A percentile compares a stretch with the other conserved stretches of the same genome.
These are phyloP conservation scores for Salvelinus fontinalis DNA, from an alignment of 2,113 vertebrate genomes.

Conservation along the genomic window DNA sequence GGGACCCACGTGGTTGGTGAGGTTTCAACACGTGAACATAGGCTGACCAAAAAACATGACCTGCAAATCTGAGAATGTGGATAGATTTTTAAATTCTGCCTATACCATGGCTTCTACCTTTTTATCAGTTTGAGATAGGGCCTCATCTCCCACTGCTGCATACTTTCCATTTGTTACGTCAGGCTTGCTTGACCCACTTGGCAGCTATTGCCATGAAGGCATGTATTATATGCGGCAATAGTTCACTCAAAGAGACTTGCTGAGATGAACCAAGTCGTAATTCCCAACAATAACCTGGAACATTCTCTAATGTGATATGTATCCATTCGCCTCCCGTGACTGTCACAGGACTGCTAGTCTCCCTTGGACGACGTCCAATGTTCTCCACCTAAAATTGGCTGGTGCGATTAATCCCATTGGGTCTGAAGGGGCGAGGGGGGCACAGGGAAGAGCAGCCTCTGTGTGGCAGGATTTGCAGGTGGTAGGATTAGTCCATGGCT, in stretches of 20 bases:
- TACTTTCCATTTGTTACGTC: background rate
- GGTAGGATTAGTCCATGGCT: too few relatives aligned
- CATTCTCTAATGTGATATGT: background rate
- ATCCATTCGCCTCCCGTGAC: background rate
- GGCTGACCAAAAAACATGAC: background rate
- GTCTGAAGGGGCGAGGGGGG: too few relatives aligned
- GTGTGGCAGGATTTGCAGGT: too few relatives aligned
- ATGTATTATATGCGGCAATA: background rate
- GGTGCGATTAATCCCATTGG: too few relatives aligned
- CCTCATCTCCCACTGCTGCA: background rate
- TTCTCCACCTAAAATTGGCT: too few relatives aligned
- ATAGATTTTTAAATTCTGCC: background rate
- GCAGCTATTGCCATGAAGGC: background rate
- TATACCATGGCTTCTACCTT: background rate
- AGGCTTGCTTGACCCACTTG: background rate
- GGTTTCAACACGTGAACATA: background rate
- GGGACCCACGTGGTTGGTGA: too few relatives aligned
- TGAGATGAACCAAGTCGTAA: background rate
- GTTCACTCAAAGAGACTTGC: background rate
- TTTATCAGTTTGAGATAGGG: background rate
- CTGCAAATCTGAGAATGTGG: background rate
- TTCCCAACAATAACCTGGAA: conserved; percentile 11
- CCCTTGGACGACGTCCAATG: too few relatives aligned
- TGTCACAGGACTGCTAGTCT: conserved; percentile 1
- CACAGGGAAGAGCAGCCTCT: too few relatives aligned